Evolutionary conservation across 2,797 vertebrate species (phyloP), one percentile per base, ranked within the genome.

Genomic region (Oreochromis grahami): DNA sequence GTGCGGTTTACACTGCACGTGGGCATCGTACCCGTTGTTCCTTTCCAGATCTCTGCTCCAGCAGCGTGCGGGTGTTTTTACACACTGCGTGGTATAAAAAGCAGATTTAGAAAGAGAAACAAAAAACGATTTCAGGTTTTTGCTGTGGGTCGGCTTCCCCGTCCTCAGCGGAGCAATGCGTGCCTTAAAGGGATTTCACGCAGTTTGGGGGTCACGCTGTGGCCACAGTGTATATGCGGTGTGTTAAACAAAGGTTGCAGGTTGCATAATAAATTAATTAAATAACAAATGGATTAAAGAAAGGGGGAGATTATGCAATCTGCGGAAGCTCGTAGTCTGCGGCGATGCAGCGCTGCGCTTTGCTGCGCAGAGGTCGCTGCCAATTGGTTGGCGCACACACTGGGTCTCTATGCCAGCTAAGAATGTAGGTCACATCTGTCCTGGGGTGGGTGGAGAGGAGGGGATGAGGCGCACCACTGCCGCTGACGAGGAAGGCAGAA

Each of bases 371-470:
- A 52, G 52, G 87, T 81, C 50, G 58, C 89, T 91, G 91, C 91
- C 90, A 88, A 91, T 93, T 91, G 90, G 90, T 89, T 91, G 93
- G 92, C 88, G 79, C 65, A 77, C 86, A 81, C 90, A 79, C 82
- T 83, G 90, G 89, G 90, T 94, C 85, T 94, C 80, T 88, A 68
- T 94, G 94, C 94, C 94, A 94, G 93, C 80, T 52, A 76, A 55
- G 88, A 96, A 97, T 96, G 95, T 96, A 96, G 96, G 96, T 96
- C 96, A 96, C 91, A 85, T 85, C 86, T 89, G 90, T 90, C 87
- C 93, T 55, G 84, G 68, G 84, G 84, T 89, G 79, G 85, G 86
- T 77, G 58, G 51, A 63, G 19, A 63, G 11, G 60, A 26, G 38
- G 51, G 51, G 38, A 48, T 13, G 83, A 51, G 76, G 76, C 36